These are phyloP conservation scores for Cyclopterus lumpus DNA, from an alignment of 2,797 vertebrate genomes.

Conservation along the genomic window DNA sequence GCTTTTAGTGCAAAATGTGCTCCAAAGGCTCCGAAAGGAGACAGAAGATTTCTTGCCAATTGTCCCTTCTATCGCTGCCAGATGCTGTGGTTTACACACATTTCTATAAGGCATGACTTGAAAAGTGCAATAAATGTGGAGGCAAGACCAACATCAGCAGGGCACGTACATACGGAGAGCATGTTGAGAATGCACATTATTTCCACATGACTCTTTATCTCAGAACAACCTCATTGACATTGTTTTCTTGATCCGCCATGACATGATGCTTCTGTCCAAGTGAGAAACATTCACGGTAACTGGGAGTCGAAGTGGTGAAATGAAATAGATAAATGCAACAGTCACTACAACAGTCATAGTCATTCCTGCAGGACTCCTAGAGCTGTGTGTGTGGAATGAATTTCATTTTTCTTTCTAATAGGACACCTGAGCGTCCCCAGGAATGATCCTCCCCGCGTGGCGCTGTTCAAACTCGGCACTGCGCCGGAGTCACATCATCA, in stretches of 20 bases:
- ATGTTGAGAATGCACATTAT: constrained; percentile 17
- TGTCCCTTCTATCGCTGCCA: constrained; percentile 38
- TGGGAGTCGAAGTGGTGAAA: constrained; percentile 60
- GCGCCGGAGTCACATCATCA: constrained; percentile 41
- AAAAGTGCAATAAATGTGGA: constrained; percentile 12
- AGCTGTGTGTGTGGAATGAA: constrained; percentile 59
- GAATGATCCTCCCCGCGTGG: constrained; percentile 39
- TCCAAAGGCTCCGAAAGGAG: constrained; percentile 53
- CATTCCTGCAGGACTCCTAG: constrained; percentile 58
- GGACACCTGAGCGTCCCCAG: constrained; percentile 28
- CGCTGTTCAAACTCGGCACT: constrained; percentile 44
- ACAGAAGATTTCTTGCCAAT: constrained; percentile 51
- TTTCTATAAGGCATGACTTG: constrained; percentile 24
- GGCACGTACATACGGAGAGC: neutral
- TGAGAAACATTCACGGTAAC: constrained; percentile 40
- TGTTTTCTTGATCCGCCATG: too few species aligned
- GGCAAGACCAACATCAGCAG: constrained; percentile 1
- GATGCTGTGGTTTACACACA: constrained; percentile 40
- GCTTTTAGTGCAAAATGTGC: constrained; percentile 61
- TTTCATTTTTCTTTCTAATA: constrained; percentile 32
- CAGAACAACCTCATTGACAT: too few species aligned
- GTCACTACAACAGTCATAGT: constrained; percentile 36
- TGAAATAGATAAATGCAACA: constrained; percentile 48
- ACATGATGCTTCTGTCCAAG: constrained; percentile 38
- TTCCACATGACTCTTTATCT: constrained; percentile 19